phyloP scores from a whole-genome alignment of 37 sponge, comb jelly and placozoan genomes.

The Aphrocallistes beatrix region DNA sequence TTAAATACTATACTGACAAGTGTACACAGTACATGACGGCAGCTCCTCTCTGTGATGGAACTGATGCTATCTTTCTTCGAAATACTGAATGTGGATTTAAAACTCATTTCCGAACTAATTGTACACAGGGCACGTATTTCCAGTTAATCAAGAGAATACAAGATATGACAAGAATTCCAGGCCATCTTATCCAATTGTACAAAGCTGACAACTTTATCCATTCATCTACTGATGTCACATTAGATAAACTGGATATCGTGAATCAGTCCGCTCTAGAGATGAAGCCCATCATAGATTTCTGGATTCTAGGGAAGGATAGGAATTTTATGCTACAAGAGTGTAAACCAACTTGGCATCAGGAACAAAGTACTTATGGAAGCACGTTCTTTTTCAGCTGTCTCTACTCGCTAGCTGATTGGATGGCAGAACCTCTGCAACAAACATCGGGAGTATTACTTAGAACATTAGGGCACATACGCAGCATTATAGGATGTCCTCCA shows the following conservation, averaged over 20 bases:
- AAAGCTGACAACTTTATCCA: background rate
- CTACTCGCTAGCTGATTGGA: background rate
- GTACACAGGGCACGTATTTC: background rate
- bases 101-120: no score
- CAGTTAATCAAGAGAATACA: background rate
- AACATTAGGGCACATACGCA: background rate
- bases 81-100: background rate
- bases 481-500: background rate
- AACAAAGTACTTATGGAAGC: background rate
- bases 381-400: background rate
- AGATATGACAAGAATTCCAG: conserved; percentile 10
- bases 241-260: background rate
- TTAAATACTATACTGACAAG: background rate
- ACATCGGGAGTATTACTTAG: background rate
- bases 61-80: background rate
- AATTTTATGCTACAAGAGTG: background rate
- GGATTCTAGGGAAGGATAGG: background rate
- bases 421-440: background rate
- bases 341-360: background rate
- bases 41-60: background rate
- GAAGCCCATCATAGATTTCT: background rate
- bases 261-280: background rate
- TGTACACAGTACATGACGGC: background rate
- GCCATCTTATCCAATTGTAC: background rate
- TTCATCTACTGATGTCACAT: background rate